Base-by-base conservation (phyloP, 2,888 invertebrate genomes). In the Epiblema foenella region DNA sequence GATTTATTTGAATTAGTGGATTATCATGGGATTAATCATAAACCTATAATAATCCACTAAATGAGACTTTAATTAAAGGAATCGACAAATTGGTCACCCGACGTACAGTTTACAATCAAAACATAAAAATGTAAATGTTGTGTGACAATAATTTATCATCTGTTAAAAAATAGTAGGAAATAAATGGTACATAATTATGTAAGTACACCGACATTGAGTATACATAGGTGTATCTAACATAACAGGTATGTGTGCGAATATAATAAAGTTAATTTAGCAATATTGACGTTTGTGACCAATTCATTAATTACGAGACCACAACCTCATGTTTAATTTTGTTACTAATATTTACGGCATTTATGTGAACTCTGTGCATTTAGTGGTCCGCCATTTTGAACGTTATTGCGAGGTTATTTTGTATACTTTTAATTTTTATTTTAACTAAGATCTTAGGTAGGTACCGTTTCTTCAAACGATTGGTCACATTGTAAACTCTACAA, bases 281-380 rank as follows among this genome's bases (percentile, higher is more conserved):
- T 12, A n/a, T 56, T n/a, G 10, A 10, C 4, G n/a, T 52, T 39
- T 15, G 37, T 64, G 8, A 39, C 15, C 5, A 20, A 15, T 20
- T 10, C 18, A 42, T 46, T 29, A 20, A 24, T 56, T 56, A 57
- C 33, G 29, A 29, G 12, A 46, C 29, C 29, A 56, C 42, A 42
- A 18, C 56, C 12, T 1, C 17, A 12, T 59, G 15, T n/a, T 9
- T 10, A 63, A 49, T 49, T 3, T 15, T 56, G 49, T 24, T 57
- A n/a, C 15, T 17, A 10, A 54, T 69, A 51, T 64, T 69, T 51
- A 69, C 69, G 69, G 69, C 49, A 69, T 69, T 64, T 69, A 63
- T 51, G 24, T 24, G 46, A 17, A 20, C 37, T 17, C 20, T 10
- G 39, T 24, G 52, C 56, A 37, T 54, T 15, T 11, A 8, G 46